These are phyloP conservation scores for Heliconius eleuchia DNA, from an alignment of 1,140 invertebrate species.

Conservation along the genomic window DNA sequence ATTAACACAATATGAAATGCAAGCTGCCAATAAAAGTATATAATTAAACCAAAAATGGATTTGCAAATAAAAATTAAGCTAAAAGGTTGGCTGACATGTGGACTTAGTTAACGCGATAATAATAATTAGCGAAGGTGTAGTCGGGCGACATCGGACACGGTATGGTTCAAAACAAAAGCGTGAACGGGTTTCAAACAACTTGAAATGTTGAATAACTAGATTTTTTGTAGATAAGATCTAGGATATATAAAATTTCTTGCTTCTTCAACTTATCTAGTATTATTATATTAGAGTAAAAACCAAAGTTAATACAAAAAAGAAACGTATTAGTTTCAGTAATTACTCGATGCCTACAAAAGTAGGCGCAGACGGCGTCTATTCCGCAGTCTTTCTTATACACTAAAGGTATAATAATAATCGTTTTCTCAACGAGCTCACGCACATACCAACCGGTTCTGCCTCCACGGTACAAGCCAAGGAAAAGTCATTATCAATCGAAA, in stretches of 20 bases:
- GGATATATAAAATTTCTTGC: not conserved
- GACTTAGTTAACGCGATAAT: conserved; percentile 27
- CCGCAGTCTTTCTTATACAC: conserved; percentile 30
- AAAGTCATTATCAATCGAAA: conserved; percentile 35
- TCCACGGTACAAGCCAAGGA: conserved; percentile 34
- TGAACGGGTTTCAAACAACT: not conserved
- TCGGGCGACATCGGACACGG: conserved; percentile 22
- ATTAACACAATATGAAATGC: conserved; percentile 1
- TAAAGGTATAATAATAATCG: conserved; percentile 58
- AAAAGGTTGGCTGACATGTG: conserved; percentile 5
- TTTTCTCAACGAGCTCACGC: conserved; percentile 57
- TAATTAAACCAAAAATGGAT: conserved; percentile 16
- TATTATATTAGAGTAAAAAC: not conserved
- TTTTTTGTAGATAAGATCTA: not conserved
- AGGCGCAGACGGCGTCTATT: conserved; percentile 17
- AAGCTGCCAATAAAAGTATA: not conserved
- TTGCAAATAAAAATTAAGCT: conserved; percentile 24
- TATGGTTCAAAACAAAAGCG: conserved; percentile 19
- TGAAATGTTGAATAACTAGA: conserved; percentile 1
- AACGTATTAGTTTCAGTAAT: conserved; percentile 1
- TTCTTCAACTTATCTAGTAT: not conserved
- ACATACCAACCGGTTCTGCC: conserved; percentile 57
- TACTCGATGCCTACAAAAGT: not conserved
- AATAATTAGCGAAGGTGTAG: conserved; percentile 32
- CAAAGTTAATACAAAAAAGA: not conserved